These are phyloP conservation scores for Sorex maritimensis DNA, from an alignment of 2,797 vertebrate genomes.

Conservation along the genomic window DNA sequence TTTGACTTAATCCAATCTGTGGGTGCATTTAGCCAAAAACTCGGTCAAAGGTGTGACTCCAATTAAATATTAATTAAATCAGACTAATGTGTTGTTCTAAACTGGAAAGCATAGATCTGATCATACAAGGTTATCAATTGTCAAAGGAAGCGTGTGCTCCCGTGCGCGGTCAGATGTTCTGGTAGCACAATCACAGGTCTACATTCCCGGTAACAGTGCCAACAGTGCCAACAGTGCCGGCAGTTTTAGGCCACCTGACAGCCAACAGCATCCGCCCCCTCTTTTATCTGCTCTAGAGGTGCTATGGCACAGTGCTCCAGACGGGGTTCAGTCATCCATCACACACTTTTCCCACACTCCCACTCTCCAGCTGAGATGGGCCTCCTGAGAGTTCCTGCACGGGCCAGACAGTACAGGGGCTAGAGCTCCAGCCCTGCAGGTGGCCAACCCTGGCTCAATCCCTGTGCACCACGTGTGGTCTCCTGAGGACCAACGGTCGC, in stretches of 20 bases:
- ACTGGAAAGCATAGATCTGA: not conserved
- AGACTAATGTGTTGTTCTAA: not conserved
- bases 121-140: not conserved
- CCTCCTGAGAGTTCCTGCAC: too few relatives aligned
- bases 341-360: not conserved
- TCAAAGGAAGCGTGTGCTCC: not conserved
- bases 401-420: too few relatives aligned
- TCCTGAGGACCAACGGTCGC: too few relatives aligned
- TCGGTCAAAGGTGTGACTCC: not conserved
- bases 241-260: not conserved
- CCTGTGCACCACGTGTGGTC: too few relatives aligned
- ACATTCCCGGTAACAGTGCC: not conserved
- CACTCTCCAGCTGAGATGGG: not conserved
- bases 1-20: not conserved
- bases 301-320: too few relatives aligned
- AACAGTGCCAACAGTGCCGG: not conserved
- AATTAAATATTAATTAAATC: conserved; percentile 5
- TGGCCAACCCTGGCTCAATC: too few relatives aligned
- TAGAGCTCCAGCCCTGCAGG: too few relatives aligned
- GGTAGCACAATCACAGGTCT: not conserved
- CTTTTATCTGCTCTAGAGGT: not conserved
- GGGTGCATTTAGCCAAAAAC: conserved; percentile 10
- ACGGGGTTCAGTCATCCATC: not conserved
- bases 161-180: not conserved
- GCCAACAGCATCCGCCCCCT: not conserved